phyloP scores from a whole-genome alignment of 2,888 invertebrate genomes.

The Andrena haemorrhoa region DNA sequence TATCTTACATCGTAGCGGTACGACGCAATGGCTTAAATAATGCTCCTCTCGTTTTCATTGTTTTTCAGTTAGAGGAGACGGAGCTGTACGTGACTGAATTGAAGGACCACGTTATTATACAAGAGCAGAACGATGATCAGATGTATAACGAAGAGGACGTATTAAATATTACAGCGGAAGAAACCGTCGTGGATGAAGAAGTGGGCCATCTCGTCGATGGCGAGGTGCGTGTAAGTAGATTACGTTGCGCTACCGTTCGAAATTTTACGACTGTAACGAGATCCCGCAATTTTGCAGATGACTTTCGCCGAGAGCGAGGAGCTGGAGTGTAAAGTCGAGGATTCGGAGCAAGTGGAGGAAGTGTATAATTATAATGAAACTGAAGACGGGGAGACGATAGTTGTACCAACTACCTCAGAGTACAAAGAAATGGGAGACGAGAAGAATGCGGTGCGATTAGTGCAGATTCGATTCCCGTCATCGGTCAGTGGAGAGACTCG shows the following conservation, averaged over 20 bases:
- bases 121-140: constrained; percentile 82
- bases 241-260: neutral
- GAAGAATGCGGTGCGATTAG: constrained; percentile 80
- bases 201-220: constrained; percentile 79
- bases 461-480: constrained; percentile 81
- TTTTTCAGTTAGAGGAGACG: constrained; percentile 80
- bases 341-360: constrained; percentile 75
- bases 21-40: neutral
- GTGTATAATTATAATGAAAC: constrained; percentile 78
- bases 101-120: constrained; percentile 86
- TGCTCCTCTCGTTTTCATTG: constrained; percentile 4
- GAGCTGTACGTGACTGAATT: constrained; percentile 86
- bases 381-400: constrained; percentile 80
- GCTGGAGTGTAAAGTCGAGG: constrained; percentile 79
- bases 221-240: constrained; percentile 70
- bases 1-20: neutral
- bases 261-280: neutral
- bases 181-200: constrained; percentile 70
- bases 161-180: constrained; percentile 76
- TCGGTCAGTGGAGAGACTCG: constrained; percentile 75
- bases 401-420: constrained; percentile 79
- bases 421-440: constrained; percentile 78
- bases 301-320: constrained; percentile 72
- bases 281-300: constrained; percentile 67
- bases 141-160: constrained; percentile 80